Evolutionary conservation across 2,113 vertebrate species (phyloP), one percentile per base, ranked within the genome.

Genomic region (Chloropsis cyanopogon): DNA sequence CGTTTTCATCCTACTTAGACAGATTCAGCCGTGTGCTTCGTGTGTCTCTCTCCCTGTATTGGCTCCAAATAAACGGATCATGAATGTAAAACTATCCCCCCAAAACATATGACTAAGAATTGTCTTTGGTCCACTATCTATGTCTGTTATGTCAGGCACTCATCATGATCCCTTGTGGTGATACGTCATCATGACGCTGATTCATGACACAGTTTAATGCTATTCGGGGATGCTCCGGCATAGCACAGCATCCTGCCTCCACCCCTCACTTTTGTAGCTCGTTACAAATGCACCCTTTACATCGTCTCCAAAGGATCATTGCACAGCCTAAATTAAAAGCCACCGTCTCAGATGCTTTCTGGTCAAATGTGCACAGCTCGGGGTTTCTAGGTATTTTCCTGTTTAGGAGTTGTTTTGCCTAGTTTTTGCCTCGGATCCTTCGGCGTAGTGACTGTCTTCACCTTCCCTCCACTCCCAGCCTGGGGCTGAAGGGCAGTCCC

Each of bases 91-190:
- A 76, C 78, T 84, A 84, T 91, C 65, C 73, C 82, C 73, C 11
- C 65, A 89, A 93, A 91, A 92, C 57, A 76, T 79, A 92, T 26
- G 77, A 91, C 83, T 84, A 92, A 89, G 83, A 92, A 93, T 82
- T 89, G 81, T 82, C 77, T 95, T 96, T 92, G 92, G 96, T 95
- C 93, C 91, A 89, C 91, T 95, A 42, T 84, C 89, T 66, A 29
- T 65, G 89, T 79, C 81, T 87, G 79, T 91, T 79, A 85, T 76
- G 73, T 89, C 87, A 80, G 66, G 87, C 95, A 91, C 81, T 97
- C 65, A 83, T 84, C 75, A 79, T 28, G 69, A 79, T 95, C 77
- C 70, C 89, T 76, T 76, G 73, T 39, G 81, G 63, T 76, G 81
- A 80, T 82, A 87, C 81, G 84, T 95, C 95, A 93, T 39, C 80